Percentiles rank a stretch among this genome's conserved stretches.
Evolutionary conservation across 92 coral and sea anemone genomes (phyloP).

Genomic region (Palythoa grandis): DNA sequence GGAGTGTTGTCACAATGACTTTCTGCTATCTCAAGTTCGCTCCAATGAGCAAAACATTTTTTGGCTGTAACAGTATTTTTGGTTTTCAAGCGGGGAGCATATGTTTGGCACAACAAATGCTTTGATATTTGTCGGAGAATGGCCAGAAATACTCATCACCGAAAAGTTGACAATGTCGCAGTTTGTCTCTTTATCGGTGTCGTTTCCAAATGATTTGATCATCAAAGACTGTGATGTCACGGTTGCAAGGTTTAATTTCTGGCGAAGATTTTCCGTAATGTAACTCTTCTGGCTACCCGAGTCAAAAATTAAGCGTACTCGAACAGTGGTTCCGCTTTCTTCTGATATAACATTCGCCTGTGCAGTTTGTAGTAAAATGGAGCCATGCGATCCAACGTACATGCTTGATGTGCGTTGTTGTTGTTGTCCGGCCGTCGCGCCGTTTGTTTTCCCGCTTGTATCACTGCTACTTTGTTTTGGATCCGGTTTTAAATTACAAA

Average conservation of each 20-base stretch:
- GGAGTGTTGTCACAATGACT: slow-evolving; percentile 47
- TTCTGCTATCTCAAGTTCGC: slow-evolving; percentile 58
- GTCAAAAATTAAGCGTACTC: slow-evolving; percentile 59
- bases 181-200: slow-evolving; percentile 26
- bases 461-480: slow-evolving; percentile 1
- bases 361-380: slow-evolving; percentile 64
- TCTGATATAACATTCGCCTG: slow-evolving; percentile 45
- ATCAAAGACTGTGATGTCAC: slow-evolving; percentile 49
- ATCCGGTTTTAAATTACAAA: slow-evolving; percentile 38
- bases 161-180: slow-evolving; percentile 45
- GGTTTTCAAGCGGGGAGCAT: slow-evolving; percentile 54
- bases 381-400: slow-evolving; percentile 57
- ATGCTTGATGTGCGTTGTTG: slow-evolving; percentile 8
- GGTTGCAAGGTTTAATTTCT: slow-evolving; percentile 41
- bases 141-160: slow-evolving; percentile 36
- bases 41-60: slow-evolving; percentile 33
- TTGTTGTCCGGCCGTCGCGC: neutral
- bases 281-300: slow-evolving; percentile 70
- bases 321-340: slow-evolving; percentile 2
- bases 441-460: slow-evolving; percentile 18
- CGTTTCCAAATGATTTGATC: slow-evolving; percentile 61
- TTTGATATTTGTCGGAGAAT: slow-evolving; percentile 17
- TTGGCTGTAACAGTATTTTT: slow-evolving; percentile 56
- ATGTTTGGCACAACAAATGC: slow-evolving; percentile 61
- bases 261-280: neutral